Percentiles rank a stretch among this genome's conserved stretches.
phyloP scores from a whole-genome alignment of 2,113 vertebrate species.

The Protobothrops mucrosquamatus region DNA sequence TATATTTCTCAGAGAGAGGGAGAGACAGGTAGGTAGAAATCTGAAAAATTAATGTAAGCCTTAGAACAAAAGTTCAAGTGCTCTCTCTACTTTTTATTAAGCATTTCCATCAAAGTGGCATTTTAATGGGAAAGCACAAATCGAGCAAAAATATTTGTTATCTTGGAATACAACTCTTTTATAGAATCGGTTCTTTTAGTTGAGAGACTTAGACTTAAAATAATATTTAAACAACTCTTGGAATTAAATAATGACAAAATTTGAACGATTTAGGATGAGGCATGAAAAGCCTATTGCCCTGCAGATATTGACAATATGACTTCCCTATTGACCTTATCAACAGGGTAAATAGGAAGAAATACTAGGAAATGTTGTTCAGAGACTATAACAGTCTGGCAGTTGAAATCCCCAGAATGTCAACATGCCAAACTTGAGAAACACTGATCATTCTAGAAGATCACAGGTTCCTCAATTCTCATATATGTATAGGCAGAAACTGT shows the following conservation, averaged over 20 bases:
- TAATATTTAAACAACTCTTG: not conserved
- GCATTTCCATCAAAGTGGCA: conserved; percentile 18
- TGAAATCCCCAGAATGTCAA: not conserved
- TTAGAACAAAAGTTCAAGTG: not conserved
- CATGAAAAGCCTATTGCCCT: not conserved
- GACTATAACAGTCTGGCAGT: not conserved
- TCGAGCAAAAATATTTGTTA: conserved; percentile 1
- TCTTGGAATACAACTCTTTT: not conserved
- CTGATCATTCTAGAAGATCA: not conserved
- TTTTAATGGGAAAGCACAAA: conserved; percentile 4
- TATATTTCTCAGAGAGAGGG: not conserved
- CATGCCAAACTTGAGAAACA: not conserved
- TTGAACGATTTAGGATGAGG: not conserved
- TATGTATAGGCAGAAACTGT: not conserved
- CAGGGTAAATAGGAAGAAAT: not conserved
- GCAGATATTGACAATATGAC: not conserved
- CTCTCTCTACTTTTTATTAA: not conserved
- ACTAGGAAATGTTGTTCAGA: not conserved
- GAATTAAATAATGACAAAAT: not conserved
- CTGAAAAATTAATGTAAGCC: not conserved
- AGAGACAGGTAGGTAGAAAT: not conserved
- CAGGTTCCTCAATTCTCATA: not conserved
- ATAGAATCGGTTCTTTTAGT: not conserved
- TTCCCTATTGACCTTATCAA: not conserved
- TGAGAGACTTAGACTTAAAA: not conserved